Percentiles rank a stretch among this genome's conserved stretches.
phyloP scores from a whole-genome alignment of 2,888 invertebrate species.

The Entomobrya proxima region DNA sequence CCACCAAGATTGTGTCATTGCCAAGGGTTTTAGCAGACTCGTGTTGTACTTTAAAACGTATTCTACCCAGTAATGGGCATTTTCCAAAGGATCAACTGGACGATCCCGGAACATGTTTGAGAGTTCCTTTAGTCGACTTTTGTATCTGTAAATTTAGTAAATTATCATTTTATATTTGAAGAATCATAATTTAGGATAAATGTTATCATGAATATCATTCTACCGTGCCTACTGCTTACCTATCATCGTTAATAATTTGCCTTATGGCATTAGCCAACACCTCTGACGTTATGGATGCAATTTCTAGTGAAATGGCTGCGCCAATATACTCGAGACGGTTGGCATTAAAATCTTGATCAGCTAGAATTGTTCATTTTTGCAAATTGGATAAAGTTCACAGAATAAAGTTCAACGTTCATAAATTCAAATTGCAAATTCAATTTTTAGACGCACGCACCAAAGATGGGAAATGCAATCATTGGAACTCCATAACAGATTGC shows the following conservation, averaged over 20 bases:
- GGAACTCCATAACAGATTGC: constrained; percentile 71
- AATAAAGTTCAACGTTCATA: neutral
- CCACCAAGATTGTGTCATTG: constrained; percentile 60
- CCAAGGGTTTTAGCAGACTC: constrained; percentile 43
- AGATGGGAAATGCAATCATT: constrained; percentile 60
- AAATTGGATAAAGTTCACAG: neutral
- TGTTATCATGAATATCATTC: too few species aligned
- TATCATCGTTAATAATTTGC: neutral
- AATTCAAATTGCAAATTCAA: too few species aligned
- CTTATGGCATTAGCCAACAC: constrained; percentile 12
- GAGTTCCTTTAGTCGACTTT: neutral
- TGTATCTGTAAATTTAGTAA: neutral
- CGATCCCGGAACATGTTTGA: constrained; percentile 29
- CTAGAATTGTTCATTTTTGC: neutral
- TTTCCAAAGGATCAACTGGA: constrained; percentile 33
- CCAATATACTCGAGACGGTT: neutral
- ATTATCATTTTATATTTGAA: neutral
- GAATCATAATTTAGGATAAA: neutral
- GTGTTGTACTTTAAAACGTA: constrained; percentile 62
- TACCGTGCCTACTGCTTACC: neutral
- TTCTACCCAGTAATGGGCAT: constrained; percentile 35
- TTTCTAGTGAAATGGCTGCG: neutral
- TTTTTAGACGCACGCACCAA: constrained; percentile 51
- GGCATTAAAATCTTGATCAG: constrained; percentile 68
- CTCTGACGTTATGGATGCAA: neutral